phyloP scores from a whole-genome alignment of 2,797 vertebrate species.

The Enoplosus armatus region DNA sequence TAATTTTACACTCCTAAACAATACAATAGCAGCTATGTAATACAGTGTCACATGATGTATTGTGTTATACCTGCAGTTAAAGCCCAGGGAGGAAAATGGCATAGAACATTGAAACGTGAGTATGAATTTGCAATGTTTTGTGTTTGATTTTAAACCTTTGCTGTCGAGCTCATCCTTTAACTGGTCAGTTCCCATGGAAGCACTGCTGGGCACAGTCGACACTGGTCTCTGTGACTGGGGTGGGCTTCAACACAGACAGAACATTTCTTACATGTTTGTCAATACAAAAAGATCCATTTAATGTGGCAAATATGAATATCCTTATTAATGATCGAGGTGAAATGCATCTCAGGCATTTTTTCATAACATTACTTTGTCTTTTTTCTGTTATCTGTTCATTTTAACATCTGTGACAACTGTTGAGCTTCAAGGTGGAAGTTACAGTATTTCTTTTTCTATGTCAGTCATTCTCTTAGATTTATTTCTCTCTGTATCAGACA shows the following conservation, averaged over 20 bases:
- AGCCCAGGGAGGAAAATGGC: no score
- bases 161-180: background rate
- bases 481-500: no score
- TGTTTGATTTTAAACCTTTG: background rate
- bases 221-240: background rate
- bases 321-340: background rate
- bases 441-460: background rate
- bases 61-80: no score
- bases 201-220: background rate
- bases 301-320: background rate
- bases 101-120: no score
- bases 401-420: background rate
- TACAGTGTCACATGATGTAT: no score
- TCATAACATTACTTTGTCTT: background rate
- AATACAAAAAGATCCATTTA: background rate
- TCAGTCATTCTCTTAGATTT: no score
- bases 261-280: background rate
- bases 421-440: background rate
- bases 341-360: background rate
- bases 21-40: background rate
- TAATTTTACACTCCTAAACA: background rate
- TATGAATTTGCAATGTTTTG: no score
- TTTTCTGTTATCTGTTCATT: background rate
- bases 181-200: accelerated
- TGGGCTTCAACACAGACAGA: background rate